Percentiles rank a stretch among this genome's conserved stretches.
Evolutionary conservation across 1,140 invertebrate species (phyloP).

Genomic region (Leptinotarsa undecemlineata): DNA sequence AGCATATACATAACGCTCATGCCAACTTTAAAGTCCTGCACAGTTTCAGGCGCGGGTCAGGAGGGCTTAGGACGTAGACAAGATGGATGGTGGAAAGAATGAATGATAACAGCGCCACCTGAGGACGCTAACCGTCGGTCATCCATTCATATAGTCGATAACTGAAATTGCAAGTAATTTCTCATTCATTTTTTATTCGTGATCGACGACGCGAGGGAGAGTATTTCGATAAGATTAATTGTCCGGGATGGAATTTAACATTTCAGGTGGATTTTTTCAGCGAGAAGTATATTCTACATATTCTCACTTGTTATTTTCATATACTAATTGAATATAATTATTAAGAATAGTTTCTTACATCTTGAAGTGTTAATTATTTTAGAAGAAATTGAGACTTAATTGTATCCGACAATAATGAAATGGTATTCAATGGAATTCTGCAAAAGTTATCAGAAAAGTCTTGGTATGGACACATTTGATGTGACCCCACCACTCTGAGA

Average conservation of each 20-base stretch:
- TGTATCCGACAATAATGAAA: too few species aligned
- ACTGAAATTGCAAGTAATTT: slow-evolving; percentile 14
- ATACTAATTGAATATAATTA: too few species aligned
- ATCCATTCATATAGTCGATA: slow-evolving; percentile 14
- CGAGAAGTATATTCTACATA: too few species aligned
- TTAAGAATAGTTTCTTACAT: too few species aligned
- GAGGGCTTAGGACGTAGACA: slow-evolving; percentile 13
- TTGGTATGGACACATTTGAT: too few species aligned
- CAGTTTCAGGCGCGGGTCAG: slow-evolving; percentile 15
- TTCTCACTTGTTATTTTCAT: too few species aligned
- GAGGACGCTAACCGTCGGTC: slow-evolving; percentile 8
- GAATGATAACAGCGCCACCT: slow-evolving; percentile 15
- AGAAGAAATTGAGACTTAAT: too few species aligned
- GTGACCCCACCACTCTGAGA: too few species aligned
- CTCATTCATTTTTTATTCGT: slow-evolving; percentile 9
- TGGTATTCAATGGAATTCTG: too few species aligned
- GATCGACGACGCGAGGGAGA: neutral
- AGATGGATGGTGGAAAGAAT: slow-evolving; percentile 14
- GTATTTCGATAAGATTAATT: neutral
- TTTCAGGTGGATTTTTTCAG: too few species aligned
- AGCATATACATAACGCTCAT: slow-evolving; percentile 18
- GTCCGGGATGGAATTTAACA: neutral
- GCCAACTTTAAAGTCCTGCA: slow-evolving; percentile 13
- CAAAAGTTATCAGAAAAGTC: too few species aligned
- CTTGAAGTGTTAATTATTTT: too few species aligned